These are phyloP conservation scores for Pseudoips prasinana DNA, from an alignment of 2,888 invertebrate species.

Conservation along the genomic window DNA sequence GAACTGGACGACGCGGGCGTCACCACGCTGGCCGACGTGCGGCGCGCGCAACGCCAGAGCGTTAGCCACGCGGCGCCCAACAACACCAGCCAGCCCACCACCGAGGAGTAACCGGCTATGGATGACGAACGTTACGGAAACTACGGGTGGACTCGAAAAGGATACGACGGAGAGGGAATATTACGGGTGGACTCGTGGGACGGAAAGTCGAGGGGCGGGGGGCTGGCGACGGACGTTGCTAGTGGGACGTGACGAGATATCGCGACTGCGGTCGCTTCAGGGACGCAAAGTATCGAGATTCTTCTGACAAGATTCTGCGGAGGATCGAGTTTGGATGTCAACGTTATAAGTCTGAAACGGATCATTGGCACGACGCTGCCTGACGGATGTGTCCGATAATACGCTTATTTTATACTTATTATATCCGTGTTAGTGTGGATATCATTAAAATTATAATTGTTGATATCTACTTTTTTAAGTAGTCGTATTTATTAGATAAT, in stretches of 20 bases:
- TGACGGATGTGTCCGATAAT: conserved; percentile 73
- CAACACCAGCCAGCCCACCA: conserved; percentile 2
- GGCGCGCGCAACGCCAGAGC: conserved; percentile 55
- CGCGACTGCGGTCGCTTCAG: not conserved
- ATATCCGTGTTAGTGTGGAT: conserved; percentile 73
- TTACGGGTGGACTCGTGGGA: too few relatives aligned
- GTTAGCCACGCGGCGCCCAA: conserved; percentile 32
- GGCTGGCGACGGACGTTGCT: too few relatives aligned
- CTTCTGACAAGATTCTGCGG: conserved; percentile 9
- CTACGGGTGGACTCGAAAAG: not conserved
- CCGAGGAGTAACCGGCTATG: conserved; percentile 16
- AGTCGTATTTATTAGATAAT: conserved; percentile 56
- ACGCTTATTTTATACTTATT: conserved; percentile 79
- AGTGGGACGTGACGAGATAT: too few relatives aligned
- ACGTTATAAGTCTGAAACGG: conserved; percentile 74
- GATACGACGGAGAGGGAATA: too few relatives aligned
- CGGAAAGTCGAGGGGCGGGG: too few relatives aligned
- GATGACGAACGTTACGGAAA: not conserved
- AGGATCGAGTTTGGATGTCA: conserved; percentile 44
- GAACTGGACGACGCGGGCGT: conserved; percentile 90
- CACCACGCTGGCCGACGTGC: conserved; percentile 86
- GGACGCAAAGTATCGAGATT: not conserved
- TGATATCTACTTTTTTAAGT: conserved; percentile 71
- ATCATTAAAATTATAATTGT: conserved; percentile 62
- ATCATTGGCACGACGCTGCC: conserved; percentile 62